A percentile compares a stretch with the other conserved stretches of the same genome.
These are phyloP conservation scores for Bucorvus abyssinicus DNA, from an alignment of 2,797 vertebrate species.

Conservation along the genomic window DNA sequence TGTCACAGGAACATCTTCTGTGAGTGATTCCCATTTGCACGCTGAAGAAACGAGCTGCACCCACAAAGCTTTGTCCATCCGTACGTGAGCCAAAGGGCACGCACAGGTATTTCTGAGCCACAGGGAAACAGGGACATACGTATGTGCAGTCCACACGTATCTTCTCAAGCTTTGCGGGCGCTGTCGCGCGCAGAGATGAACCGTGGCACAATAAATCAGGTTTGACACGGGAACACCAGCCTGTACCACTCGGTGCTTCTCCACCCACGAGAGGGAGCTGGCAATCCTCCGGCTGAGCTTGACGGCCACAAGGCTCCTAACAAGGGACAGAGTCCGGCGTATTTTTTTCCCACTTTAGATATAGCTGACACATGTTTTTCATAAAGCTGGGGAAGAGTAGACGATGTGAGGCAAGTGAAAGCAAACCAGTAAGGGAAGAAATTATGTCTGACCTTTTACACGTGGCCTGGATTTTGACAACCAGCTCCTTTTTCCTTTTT, in stretches of 20 bases:
- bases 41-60: background rate
- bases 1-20: background rate
- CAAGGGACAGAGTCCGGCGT: background rate
- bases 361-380: background rate
- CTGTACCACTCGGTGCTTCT: background rate
- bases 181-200: background rate
- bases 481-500: background rate
- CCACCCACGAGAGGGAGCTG: conserved; percentile 59
- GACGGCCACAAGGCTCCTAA: background rate
- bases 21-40: background rate
- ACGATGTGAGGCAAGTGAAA: background rate
- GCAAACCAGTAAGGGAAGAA: background rate
- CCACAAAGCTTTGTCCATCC: background rate
- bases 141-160: background rate
- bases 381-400: background rate
- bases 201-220: background rate
- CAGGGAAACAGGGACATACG: too few relatives aligned
- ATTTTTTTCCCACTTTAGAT: background rate
- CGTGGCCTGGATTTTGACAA: background rate
- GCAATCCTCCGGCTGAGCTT: background rate
- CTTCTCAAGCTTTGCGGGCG: background rate
- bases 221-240: background rate
- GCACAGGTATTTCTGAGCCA: background rate
- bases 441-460: background rate
- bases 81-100: background rate